phyloP scores from a whole-genome alignment of 2,797 vertebrate genomes.

The Pseudomugil tenellus region DNA sequence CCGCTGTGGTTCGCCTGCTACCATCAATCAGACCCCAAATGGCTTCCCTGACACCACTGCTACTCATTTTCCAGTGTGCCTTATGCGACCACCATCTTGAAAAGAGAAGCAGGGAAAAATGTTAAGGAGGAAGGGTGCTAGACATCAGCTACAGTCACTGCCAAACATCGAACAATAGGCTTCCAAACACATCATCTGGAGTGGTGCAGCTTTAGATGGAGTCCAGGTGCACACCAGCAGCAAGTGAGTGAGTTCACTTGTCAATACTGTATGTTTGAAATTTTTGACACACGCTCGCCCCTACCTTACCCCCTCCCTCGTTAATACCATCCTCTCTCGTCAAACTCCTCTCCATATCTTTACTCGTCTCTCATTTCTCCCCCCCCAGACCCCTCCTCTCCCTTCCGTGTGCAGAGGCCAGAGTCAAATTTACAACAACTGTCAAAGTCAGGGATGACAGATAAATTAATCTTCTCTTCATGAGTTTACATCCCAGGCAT shows the following conservation, averaged over 20 bases:
- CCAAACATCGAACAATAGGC: constrained; percentile 80
- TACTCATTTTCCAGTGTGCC: constrained; percentile 73
- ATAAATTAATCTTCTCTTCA: constrained; percentile 98
- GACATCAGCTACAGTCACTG: constrained; percentile 65
- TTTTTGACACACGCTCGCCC: constrained; percentile 64
- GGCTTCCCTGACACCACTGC: constrained; percentile 81
- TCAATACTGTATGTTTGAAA: constrained; percentile 75
- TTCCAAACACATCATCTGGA: constrained; percentile 75
- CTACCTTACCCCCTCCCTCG: constrained; percentile 56
- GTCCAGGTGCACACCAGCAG: constrained; percentile 75
- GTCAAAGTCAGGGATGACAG: constrained; percentile 95
- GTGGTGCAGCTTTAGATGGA: constrained; percentile 67
- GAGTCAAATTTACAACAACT: constrained; percentile 97
- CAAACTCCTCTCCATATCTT: constrained; percentile 67
- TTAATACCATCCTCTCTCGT: constrained; percentile 58
- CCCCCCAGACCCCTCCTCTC: constrained; percentile 22
- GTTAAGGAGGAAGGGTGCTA: constrained; percentile 46
- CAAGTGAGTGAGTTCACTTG: constrained; percentile 57
- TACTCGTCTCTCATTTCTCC: constrained; percentile 51
- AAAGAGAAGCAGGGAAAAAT: constrained; percentile 60
- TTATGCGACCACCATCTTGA: constrained; percentile 82
- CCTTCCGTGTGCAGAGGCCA: constrained; percentile 80
- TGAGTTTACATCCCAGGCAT: constrained; percentile 95
- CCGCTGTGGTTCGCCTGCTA: constrained; percentile 78
- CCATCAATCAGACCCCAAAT: constrained; percentile 84